Base-by-base conservation (phyloP, 2,888 invertebrate genomes). In the Alloscopus bannaensis region DNA sequence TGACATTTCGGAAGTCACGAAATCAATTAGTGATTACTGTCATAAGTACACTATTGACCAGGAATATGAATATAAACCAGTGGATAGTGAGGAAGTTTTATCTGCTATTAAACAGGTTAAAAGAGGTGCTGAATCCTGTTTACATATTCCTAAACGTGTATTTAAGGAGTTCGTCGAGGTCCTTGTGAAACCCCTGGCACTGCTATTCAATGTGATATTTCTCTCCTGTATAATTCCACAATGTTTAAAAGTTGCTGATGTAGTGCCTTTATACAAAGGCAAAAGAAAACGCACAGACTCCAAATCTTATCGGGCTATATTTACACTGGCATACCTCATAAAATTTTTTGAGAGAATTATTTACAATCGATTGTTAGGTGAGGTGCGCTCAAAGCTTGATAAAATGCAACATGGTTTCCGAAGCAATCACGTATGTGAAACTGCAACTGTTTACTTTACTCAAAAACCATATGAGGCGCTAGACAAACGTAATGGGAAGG, bases 401-500 rank as follows among this genome's bases (percentile, higher is more conserved):
- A 13, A 40, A 40, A 40, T 8, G 40, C 55, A 55, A 16, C 55
- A 55, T 55, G 55, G 55, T 3, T 55, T 55, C 24, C 20, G 26
- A 16, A 6, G 2, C 3, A 13, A 22, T 24, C 6, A 31, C n/a
- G 28, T 31, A 4, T 29, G 29, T 59, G 62, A 66, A 29, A 66
- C 66, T 3, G 66, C 66, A 22, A 8, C 16, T 8, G 28, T 20
- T 1, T 3, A 6, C 28, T 59, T 70, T 8, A 31, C 70, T 16
- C 52, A 70, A 66, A 13, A 18, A 26, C 47, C 42, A n/a, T 29
- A 28, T 36, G 55, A 52, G 1, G 11, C 24, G 11, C 3, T 68
- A 36, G 52, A 68, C 26, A 52, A 52, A 3, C 16, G 1, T 2
- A 52, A 20, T 22, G 50, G 68, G 1, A 68, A 68, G n/a, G 55